phyloP scores from a whole-genome alignment of 2,797 vertebrate genomes.

The Eulemur rubriventer region DNA sequence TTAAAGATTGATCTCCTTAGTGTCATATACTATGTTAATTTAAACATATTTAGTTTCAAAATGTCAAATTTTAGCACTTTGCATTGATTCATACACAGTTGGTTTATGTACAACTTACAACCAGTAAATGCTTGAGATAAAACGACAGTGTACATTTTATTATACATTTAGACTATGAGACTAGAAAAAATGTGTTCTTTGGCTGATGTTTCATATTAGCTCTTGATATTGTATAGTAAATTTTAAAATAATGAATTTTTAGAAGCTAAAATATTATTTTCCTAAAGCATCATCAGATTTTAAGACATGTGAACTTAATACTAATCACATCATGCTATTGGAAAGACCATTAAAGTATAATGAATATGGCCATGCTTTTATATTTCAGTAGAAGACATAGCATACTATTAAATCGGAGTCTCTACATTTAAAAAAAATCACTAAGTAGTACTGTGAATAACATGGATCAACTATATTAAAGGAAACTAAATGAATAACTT shows the following conservation, averaged over 20 bases:
- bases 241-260: constrained; percentile 44
- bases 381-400: constrained; percentile 7
- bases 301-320: constrained; percentile 13
- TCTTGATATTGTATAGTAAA: not conserved
- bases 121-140: not conserved
- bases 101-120: not conserved
- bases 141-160: not conserved
- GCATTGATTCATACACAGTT: not conserved
- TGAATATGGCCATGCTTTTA: not conserved
- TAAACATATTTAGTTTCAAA: constrained; percentile 15
- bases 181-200: not conserved
- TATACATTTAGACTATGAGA: not conserved
- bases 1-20: not conserved
- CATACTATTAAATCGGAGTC: not conserved
- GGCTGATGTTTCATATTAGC: not conserved
- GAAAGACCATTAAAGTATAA: constrained; percentile 11
- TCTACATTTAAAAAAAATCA: not conserved
- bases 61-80: not conserved
- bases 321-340: not conserved
- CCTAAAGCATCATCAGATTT: not conserved
- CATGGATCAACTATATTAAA: constrained; percentile 37
- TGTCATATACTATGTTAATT: not conserved
- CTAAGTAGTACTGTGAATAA: not conserved
- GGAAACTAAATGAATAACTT: constrained; percentile 15
- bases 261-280: not conserved